Evolutionary conservation across 2,797 vertebrate species (phyloP).

Genomic region (Discoglossus pictus): DNA sequence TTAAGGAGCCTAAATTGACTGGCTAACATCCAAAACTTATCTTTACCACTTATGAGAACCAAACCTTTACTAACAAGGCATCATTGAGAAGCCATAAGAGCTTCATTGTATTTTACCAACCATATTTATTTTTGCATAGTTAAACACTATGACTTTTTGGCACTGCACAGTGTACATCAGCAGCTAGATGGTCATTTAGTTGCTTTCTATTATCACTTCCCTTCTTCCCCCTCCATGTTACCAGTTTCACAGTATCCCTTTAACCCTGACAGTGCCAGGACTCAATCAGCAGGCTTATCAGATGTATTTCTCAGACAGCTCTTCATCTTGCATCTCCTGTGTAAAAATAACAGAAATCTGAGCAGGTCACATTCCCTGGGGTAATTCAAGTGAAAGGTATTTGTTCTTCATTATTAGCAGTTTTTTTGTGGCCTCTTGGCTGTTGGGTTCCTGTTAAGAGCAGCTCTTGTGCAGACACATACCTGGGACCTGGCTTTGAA

Average conservation of each 20-base stretch:
- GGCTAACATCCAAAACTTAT: too few species aligned
- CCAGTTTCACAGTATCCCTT: not conserved
- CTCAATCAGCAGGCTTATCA: not conserved
- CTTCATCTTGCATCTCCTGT: conserved; percentile 38
- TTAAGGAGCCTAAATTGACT: too few species aligned
- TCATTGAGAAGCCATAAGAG: too few species aligned
- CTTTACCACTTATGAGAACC: too few species aligned
- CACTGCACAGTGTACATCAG: too few species aligned
- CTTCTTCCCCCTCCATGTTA: too few species aligned
- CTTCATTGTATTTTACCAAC: too few species aligned
- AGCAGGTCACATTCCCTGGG: conserved; percentile 61
- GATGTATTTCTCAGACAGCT: conserved; percentile 27
- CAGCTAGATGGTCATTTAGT: too few species aligned
- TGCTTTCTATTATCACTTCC: too few species aligned
- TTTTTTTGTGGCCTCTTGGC: conserved; percentile 59
- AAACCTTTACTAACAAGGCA: too few species aligned
- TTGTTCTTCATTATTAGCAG: conserved; percentile 66
- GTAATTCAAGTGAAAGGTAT: conserved; percentile 66
- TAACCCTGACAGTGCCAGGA: conserved; percentile 15
- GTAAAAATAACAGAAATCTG: conserved; percentile 63
- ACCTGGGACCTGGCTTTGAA: conserved; percentile 47
- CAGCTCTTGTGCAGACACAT: conserved; percentile 54
- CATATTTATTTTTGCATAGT: too few species aligned
- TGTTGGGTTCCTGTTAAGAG: conserved; percentile 53
- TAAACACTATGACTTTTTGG: too few species aligned